Conservation (phyloP, 2,797 vertebrate species). For the Tachyglossus aculeatus region DNA sequence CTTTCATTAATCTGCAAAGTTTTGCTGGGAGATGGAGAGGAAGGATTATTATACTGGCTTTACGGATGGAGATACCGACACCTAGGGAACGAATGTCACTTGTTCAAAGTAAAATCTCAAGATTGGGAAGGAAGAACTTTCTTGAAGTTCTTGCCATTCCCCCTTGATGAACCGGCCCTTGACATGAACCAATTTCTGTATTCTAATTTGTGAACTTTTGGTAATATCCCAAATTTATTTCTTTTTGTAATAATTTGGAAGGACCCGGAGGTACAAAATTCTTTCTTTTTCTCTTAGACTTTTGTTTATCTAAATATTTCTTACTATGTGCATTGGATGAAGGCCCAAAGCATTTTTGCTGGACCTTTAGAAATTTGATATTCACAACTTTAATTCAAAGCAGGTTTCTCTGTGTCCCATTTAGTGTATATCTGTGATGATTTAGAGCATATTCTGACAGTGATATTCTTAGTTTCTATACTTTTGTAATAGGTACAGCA, state of each 20-base stretch:
- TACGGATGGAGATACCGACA: no score
- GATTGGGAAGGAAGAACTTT: no score
- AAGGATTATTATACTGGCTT: no score
- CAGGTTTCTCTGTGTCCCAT: conserved; percentile 23
- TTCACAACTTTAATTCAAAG: conserved; percentile 38
- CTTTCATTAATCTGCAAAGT: no score
- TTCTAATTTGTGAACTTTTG: not conserved
- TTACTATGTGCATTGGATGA: conserved; percentile 1
- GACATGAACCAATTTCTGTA: not conserved
- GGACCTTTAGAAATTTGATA: conserved; percentile 28
- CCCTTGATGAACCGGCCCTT: no score
- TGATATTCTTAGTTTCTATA: conserved; percentile 2
- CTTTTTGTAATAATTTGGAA: not conserved
- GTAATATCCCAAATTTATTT: not conserved
- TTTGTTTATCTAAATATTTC: not conserved
- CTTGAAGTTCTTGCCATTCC: no score
- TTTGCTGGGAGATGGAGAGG: no score
- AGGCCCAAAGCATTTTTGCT: conserved; percentile 9
- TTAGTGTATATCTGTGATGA: not conserved
- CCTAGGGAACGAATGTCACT: no score
- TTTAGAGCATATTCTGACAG: not conserved
- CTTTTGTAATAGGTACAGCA: not conserved
- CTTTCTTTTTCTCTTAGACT: not conserved
- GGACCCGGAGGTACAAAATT: conserved; percentile 18
- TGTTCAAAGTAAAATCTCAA: no score